A percentile compares a stretch with the other conserved stretches of the same genome.
Conservation (phyloP, 64 coral and sea anemone species). For the Porites australiensis region DNA sequence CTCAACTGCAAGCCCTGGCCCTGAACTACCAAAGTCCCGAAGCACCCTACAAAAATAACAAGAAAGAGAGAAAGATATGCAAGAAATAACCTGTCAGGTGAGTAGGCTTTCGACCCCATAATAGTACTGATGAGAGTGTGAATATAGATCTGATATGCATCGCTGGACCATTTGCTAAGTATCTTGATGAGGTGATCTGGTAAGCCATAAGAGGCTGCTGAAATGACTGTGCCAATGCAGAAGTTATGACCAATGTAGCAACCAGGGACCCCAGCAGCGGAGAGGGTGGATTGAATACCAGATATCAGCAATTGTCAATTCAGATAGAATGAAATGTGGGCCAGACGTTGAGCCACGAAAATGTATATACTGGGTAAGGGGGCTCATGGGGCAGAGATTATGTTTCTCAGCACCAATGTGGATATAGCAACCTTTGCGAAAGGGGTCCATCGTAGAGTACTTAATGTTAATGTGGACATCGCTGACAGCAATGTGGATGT, state of each 20-base stretch:
- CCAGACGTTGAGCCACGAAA: not conserved
- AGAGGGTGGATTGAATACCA: too few species aligned
- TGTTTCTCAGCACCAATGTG: not conserved
- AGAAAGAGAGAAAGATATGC: too few species aligned
- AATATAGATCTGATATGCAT: conserved; percentile 21
- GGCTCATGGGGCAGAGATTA: not conserved
- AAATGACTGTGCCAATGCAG: conserved; percentile 2
- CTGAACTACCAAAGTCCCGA: too few species aligned
- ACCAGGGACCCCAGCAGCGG: conserved; percentile 6
- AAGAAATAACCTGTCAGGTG: not conserved
- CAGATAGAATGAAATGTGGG: conserved; percentile 1
- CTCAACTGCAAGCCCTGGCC: too few species aligned
- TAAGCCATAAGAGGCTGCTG: not conserved
- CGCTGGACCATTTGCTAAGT: not conserved
- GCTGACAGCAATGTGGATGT: too few species aligned
- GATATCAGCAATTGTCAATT: not conserved
- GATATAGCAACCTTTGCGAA: not conserved
- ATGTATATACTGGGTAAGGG: not conserved
- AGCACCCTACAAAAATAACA: too few species aligned
- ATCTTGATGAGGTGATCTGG: conserved; percentile 9
- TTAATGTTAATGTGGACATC: not conserved
- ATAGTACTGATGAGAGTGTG: not conserved
- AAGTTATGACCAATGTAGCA: conserved; percentile 19
- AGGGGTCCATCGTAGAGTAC: not conserved
- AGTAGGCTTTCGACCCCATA: not conserved